Percentiles rank a stretch among this genome's conserved stretches.
Conservation (phyloP, 2,113 vertebrate species). For the Macquaria ambigua region DNA sequence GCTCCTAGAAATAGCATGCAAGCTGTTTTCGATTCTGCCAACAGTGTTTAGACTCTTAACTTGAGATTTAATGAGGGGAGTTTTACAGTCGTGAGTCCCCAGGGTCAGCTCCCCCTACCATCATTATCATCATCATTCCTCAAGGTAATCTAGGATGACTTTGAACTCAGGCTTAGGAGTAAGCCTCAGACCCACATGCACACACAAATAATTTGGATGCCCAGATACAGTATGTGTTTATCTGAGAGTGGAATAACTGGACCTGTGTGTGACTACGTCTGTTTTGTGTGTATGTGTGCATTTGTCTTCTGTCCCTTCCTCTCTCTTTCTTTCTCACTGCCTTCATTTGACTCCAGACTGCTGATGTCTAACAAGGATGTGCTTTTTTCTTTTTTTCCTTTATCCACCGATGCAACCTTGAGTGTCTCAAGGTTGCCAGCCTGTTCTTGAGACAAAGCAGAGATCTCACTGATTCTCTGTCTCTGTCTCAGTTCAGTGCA, state of each 20-base stretch:
- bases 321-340: conserved; percentile 10
- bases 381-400: neutral
- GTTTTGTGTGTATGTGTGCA: conserved; percentile 25
- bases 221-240: conserved; percentile 40
- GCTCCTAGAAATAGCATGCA: conserved; percentile 27
- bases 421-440: conserved; percentile 33
- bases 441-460: conserved; percentile 33
- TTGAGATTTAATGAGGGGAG: conserved; percentile 53
- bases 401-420: neutral
- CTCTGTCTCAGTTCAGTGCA: neutral
- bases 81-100: conserved; percentile 45
- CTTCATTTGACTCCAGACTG: neutral
- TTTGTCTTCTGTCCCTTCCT: neutral
- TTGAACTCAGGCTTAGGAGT: conserved; percentile 63
- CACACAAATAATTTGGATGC: conserved; percentile 44
- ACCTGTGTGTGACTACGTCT: neutral
- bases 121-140: conserved; percentile 65
- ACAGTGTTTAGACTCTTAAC: conserved; percentile 48
- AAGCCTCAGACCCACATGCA: conserved; percentile 33
- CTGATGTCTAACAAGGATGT: neutral
- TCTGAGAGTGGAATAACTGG: neutral
- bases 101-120: conserved; percentile 37
- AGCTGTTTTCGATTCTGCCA: conserved; percentile 48
- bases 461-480: neutral
- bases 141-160: conserved; percentile 62